phyloP scores from a whole-genome alignment of 2,797 vertebrate genomes.

The Etheostoma perlongum region DNA sequence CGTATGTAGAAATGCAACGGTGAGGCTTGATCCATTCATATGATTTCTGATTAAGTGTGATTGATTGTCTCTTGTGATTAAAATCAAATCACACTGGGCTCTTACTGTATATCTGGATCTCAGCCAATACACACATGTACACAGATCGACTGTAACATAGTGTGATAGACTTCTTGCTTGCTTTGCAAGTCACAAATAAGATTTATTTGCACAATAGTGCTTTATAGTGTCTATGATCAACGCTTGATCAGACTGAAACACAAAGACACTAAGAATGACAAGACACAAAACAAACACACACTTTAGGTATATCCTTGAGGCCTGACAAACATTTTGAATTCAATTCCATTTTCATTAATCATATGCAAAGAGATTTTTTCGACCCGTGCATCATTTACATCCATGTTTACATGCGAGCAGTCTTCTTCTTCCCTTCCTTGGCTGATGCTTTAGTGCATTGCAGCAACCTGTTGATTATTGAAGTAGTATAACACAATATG shows the following conservation, averaged over 20 bases:
- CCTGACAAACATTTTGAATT: background rate
- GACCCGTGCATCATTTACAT: background rate
- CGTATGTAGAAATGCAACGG: background rate
- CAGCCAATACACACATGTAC: background rate
- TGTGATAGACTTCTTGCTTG: background rate
- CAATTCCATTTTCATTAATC: background rate
- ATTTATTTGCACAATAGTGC: background rate
- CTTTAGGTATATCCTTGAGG: background rate
- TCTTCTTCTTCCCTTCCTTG: background rate
- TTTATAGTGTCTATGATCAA: background rate
- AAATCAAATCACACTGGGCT: background rate
- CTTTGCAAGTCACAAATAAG: background rate
- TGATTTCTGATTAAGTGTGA: conserved; percentile 16
- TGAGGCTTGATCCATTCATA: background rate
- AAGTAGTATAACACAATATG: background rate
- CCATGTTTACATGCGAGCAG: background rate
- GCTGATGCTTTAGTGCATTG: background rate
- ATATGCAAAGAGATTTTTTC: background rate
- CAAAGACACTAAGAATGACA: background rate
- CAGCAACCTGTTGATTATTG: background rate
- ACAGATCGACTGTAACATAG: background rate
- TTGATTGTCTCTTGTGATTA: conserved; percentile 18
- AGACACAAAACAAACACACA: background rate
- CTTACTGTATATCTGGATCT: background rate
- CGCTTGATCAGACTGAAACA: background rate